Evolutionary conservation across 2,888 invertebrate species (phyloP), one percentile per base, ranked within the genome.

Genomic region (Hemicrepidius hirtus): DNA sequence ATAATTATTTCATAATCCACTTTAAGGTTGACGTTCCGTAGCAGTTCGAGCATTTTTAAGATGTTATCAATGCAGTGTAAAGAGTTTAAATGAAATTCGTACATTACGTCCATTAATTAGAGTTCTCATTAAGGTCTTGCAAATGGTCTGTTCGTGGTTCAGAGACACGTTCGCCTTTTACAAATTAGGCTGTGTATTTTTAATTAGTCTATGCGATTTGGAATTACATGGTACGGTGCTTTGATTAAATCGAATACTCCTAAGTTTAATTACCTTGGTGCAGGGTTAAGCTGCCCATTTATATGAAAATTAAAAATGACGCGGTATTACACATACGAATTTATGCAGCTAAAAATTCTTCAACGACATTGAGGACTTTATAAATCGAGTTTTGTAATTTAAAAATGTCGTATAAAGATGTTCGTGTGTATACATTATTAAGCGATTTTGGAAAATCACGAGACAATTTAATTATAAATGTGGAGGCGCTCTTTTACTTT

Each of bases 111-210:
- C 74, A 70, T 74, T 75, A 75, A 75, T 75, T 75, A 73, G 67
- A 53, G 53, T 46, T 71, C 73, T 75, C 73, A 71, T 73, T 75
- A 73, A 70, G 75, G 44, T 65, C 67, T 59, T 60, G 73, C 73
- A 64, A 75, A 75, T 75, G 67, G 68, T 21, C 60, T 71, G 57
- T 68, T 71, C 73, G 75, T 75, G 75, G 68, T 59, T 65, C 62
- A 40, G 46, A 70, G 66, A 57, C 72, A 66, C 64, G 68, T 68
- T 64, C 46, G 60, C 57, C 37, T 66, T 70, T 73, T 67, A 75
- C 75, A 76, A 76, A 76, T 76, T 71, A 74, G 70, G 68, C 53
- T 53, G 41, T 53, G 70, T 67, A 71, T 65, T 71, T 71, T 75
- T 75, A 74, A 73, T 73, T 73, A 60, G 49, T 40, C 41, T 18